phyloP scores from a whole-genome alignment of 2,888 invertebrate species.

The Hydriomena furcata region DNA sequence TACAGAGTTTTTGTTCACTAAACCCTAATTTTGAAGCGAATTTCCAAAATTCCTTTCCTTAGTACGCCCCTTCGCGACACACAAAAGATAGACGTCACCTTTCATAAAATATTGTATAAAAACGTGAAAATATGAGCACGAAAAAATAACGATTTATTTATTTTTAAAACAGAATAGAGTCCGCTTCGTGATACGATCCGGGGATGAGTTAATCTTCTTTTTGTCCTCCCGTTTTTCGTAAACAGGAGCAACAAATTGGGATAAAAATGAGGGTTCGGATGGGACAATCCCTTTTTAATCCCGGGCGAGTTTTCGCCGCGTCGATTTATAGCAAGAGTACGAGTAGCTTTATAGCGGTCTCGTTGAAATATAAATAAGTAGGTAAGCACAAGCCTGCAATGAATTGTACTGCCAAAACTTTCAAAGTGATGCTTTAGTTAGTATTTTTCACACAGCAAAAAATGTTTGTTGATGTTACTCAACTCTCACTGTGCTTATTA shows the following conservation, averaged over 20 bases:
- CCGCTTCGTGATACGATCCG: constrained; percentile 43
- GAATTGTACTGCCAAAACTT: no score
- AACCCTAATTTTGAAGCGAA: no score
- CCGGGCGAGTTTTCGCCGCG: constrained; percentile 51
- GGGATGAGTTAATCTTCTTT: constrained; percentile 56
- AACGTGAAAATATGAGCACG: background rate
- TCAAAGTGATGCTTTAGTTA: no score
- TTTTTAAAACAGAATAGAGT: constrained; percentile 6
- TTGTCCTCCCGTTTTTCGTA: constrained; percentile 60
- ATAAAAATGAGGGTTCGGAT: constrained; percentile 61
- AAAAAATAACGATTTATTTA: constrained; percentile 4
- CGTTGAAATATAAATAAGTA: constrained; percentile 54
- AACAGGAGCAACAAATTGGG: constrained; percentile 67
- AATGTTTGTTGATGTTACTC: no score
- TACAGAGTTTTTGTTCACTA: no score
- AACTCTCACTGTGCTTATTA: no score
- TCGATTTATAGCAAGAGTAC: constrained; percentile 44
- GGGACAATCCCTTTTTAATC: constrained; percentile 67
- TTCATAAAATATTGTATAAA: no score
- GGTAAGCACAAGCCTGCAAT: no score
- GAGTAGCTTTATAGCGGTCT: constrained; percentile 44
- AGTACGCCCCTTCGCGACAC: no score
- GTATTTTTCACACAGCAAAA: no score
- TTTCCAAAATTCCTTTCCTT: no score
- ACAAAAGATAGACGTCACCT: no score